Percentiles rank a stretch among this genome's conserved stretches.
phyloP scores from a whole-genome alignment of 1,140 invertebrate genomes.

The Theocolax elegans region DNA sequence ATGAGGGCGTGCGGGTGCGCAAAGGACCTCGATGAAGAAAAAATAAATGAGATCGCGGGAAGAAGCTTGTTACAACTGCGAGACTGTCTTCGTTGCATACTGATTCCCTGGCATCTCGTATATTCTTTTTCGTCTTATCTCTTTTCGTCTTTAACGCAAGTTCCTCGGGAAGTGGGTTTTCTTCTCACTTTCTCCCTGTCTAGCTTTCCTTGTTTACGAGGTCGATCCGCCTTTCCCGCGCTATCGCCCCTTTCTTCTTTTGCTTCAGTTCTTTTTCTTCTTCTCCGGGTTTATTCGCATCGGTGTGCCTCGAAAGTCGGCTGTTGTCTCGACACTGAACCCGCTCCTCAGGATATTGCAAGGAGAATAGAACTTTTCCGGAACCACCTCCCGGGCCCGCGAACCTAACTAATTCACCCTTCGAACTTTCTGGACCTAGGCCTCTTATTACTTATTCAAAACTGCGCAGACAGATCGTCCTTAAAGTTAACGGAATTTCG shows the following conservation, averaged over 20 bases:
- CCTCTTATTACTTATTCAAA: slow-evolving; percentile 24
- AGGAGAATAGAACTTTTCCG: slow-evolving; percentile 15
- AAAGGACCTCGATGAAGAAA: not conserved
- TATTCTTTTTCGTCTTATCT: not conserved
- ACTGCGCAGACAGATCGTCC: slow-evolving; percentile 7
- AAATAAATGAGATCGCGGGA: not conserved
- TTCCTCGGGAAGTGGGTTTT: not conserved
- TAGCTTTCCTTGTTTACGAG: not conserved
- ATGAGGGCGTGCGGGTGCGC: not conserved
- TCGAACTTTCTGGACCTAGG: not conserved
- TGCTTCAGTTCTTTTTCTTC: not conserved
- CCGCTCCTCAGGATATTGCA: not conserved
- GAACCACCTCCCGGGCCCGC: not conserved
- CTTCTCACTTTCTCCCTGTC: not conserved
- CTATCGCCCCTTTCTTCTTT: not conserved
- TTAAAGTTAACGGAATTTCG: slow-evolving; percentile 14
- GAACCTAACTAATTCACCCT: slow-evolving; percentile 19
- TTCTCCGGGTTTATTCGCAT: not conserved
- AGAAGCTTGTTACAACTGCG: not conserved
- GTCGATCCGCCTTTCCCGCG: too few species aligned
- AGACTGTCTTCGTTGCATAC: not conserved
- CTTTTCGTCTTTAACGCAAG: not conserved
- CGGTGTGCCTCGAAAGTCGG: not conserved
- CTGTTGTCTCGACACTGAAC: not conserved
- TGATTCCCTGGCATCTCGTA: not conserved